Percentiles rank a stretch among this genome's conserved stretches.
phyloP scores from a whole-genome alignment of 2,113 vertebrate genomes.

The Chitala chitala region DNA sequence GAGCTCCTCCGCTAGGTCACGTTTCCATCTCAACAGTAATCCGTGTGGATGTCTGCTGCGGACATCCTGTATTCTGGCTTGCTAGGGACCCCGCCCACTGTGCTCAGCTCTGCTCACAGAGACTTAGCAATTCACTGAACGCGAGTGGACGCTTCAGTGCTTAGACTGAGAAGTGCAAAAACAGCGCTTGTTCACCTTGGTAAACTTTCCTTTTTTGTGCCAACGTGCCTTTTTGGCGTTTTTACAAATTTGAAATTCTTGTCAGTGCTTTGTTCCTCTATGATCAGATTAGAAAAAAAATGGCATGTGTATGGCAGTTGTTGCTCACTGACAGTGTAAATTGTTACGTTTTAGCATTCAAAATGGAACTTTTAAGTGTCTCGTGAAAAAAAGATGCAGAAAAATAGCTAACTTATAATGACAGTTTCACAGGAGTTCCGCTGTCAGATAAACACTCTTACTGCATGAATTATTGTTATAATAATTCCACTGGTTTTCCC shows the following conservation, averaged over 20 bases:
- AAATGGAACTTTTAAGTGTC: conserved; percentile 31
- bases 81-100: too few species aligned
- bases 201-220: conserved; percentile 36
- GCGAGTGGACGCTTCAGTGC: too few species aligned
- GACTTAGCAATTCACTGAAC: too few species aligned
- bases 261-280: not conserved
- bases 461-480: not conserved
- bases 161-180: too few species aligned
- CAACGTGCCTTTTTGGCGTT: conserved; percentile 42
- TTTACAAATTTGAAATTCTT: conserved; percentile 4
- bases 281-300: conserved; percentile 34
- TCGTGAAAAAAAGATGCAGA: conserved; percentile 29
- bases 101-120: conserved; percentile 34
- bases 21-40: not conserved
- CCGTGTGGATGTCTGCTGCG: not conserved
- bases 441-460: conserved; percentile 7
- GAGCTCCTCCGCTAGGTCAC: not conserved
- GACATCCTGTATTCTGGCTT: conserved; percentile 16
- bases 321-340: conserved; percentile 26
- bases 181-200: too few species aligned
- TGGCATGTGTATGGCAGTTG: conserved; percentile 33
- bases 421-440: conserved; percentile 5
- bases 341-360: conserved; percentile 26
- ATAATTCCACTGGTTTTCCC: not conserved
- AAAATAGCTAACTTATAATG: conserved; percentile 33